A percentile compares a stretch with the other conserved stretches of the same genome.
These are phyloP conservation scores for Hippopotamyrus pictus DNA, from an alignment of 2,797 vertebrate genomes.

Conservation along the genomic window DNA sequence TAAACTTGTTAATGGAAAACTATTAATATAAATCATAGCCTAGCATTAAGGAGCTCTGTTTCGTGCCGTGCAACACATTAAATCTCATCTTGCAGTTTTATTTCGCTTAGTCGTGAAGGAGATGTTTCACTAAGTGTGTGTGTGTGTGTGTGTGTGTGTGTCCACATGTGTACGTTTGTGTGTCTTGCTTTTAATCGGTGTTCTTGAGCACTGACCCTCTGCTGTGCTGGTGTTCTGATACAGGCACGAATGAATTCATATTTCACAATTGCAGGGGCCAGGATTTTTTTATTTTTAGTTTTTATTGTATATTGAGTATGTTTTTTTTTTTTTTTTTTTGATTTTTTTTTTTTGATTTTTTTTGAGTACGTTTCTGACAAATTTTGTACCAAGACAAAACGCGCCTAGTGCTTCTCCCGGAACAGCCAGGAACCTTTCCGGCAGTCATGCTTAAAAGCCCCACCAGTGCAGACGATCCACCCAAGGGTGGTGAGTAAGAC, in stretches of 20 bases:
- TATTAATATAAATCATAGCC: neutral
- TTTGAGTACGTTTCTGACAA: neutral
- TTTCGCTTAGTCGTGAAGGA: neutral
- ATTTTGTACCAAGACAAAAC: neutral
- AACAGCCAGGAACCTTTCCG: neutral
- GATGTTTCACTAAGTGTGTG: neutral
- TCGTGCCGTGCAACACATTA: neutral
- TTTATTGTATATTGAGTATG: neutral
- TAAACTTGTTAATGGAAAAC: neutral
- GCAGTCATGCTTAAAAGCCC: neutral
- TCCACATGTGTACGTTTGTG: neutral
- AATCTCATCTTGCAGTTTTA: neutral
- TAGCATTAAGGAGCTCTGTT: neutral
- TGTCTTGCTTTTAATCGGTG: neutral
- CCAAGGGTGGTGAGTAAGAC: slow-evolving; percentile 6
- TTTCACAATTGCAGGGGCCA: neutral
- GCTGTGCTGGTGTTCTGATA: neutral
- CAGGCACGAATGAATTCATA: neutral
- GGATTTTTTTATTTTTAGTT: neutral
- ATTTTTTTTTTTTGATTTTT: no score
- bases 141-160: neutral
- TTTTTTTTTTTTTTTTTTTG: no score
- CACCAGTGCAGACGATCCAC: neutral
- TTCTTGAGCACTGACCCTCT: neutral
- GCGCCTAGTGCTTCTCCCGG: neutral